phyloP scores from a whole-genome alignment of 2,113 vertebrate species.

The Aviceda subcristata region DNA sequence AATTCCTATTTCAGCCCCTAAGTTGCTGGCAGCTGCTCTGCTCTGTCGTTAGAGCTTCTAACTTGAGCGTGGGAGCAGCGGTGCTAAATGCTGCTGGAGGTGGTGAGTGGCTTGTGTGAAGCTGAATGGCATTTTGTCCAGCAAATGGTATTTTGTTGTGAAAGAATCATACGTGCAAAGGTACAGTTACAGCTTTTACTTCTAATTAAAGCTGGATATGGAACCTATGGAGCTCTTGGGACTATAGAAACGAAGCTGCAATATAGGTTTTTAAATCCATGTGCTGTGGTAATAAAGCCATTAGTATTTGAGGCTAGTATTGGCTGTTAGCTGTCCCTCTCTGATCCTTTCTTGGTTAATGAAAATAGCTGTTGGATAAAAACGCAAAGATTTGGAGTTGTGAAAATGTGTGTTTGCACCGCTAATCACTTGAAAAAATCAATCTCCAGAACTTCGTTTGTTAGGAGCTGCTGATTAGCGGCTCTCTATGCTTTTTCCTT shows the following conservation, averaged over 20 bases:
- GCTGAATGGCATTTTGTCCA: not conserved
- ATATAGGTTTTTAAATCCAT: not conserved
- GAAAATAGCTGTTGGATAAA: not conserved
- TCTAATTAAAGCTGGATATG: not conserved
- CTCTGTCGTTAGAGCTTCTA: not conserved
- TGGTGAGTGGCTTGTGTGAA: not conserved
- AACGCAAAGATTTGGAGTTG: not conserved
- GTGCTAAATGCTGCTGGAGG: not conserved
- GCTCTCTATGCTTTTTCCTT: not conserved
- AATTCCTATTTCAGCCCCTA: not conserved
- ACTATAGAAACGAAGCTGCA: not conserved
- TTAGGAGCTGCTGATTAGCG: not conserved
- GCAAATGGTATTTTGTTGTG: not conserved
- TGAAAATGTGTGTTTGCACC: not conserved
- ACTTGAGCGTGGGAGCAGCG: accelerated
- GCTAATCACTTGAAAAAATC: constrained; percentile 38
- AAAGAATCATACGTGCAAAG: not conserved
- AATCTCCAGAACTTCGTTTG: not conserved
- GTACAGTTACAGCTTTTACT: not conserved
- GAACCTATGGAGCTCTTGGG: not conserved
- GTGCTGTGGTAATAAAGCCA: not conserved
- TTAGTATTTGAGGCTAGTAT: not conserved
- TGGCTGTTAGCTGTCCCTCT: not conserved
- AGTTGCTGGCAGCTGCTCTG: not conserved
- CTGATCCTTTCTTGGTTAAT: not conserved